These are phyloP conservation scores for Linnaemya vulpina DNA, from an alignment of 2,888 invertebrate species.

Conservation along the genomic window DNA sequence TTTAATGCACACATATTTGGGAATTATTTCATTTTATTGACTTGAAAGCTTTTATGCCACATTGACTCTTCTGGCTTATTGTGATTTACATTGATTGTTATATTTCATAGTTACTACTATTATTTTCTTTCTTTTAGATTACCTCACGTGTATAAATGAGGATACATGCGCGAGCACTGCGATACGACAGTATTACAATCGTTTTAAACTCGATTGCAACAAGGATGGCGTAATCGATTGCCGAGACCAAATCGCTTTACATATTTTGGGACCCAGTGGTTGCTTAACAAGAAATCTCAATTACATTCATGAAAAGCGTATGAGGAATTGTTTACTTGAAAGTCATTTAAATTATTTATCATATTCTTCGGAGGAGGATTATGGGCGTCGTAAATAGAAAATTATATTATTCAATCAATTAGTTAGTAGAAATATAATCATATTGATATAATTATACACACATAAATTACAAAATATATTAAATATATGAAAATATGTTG, in stretches of 20 bases:
- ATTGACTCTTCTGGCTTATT: too few species aligned
- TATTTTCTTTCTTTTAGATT: constrained; percentile 74
- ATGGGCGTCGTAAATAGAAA: background rate
- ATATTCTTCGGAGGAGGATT: constrained; percentile 25
- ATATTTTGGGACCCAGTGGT: constrained; percentile 77
- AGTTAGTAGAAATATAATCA: background rate
- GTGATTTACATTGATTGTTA: background rate
- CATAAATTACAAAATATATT: background rate
- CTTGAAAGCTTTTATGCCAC: too few species aligned
- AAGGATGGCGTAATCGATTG: constrained; percentile 78
- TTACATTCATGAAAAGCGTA: constrained; percentile 36
- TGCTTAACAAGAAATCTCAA: constrained; percentile 71
- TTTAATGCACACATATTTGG: too few species aligned
- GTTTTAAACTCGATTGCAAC: constrained; percentile 77
- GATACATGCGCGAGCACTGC: constrained; percentile 75
- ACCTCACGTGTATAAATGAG: constrained; percentile 76
- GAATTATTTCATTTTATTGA: too few species aligned
- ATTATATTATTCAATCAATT: background rate
- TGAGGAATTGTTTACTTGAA: constrained; percentile 55
- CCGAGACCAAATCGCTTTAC: constrained; percentile 77
- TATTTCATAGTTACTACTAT: background rate
- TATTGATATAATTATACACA: background rate
- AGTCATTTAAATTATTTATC: constrained; percentile 32
- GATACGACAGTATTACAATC: constrained; percentile 74
- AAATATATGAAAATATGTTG: too few species aligned